phyloP scores from a whole-genome alignment of 2,888 invertebrate genomes.

The Branchipolynoe longqiensis region DNA sequence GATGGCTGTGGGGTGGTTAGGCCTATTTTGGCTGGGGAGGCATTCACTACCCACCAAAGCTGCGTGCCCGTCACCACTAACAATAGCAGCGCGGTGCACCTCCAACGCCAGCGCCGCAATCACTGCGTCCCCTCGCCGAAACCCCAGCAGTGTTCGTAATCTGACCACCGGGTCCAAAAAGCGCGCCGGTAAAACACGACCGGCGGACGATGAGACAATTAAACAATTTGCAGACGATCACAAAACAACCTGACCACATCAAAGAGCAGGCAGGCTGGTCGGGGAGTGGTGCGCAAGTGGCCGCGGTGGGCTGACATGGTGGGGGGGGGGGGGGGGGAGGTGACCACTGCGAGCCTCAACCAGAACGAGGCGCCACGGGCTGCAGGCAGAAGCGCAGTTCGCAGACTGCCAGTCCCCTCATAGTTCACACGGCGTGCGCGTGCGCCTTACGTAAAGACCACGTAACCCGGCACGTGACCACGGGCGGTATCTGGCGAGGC shows the following conservation, averaged over 20 bases:
- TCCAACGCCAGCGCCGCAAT: neutral
- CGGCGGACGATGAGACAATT: slow-evolving; percentile 35
- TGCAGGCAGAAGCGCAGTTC: too few relatives aligned
- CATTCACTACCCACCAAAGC: too few relatives aligned
- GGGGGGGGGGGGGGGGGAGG: neutral
- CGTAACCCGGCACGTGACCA: neutral
- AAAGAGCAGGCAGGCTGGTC: slow-evolving; percentile 8
- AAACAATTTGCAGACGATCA: slow-evolving; percentile 31
- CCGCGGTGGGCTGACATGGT: neutral
- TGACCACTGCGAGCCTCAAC: neutral
- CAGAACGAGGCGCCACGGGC: neutral
- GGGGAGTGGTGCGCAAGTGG: slow-evolving; percentile 30
- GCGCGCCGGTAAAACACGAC: neutral
- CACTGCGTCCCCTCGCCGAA: neutral
- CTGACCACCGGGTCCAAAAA: slow-evolving; percentile 19
- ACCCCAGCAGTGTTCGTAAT: slow-evolving; percentile 1
- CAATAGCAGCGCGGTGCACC: too few relatives aligned
- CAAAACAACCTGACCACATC: slow-evolving; percentile 39
- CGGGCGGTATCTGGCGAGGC: neutral
- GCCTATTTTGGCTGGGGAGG: too few relatives aligned
- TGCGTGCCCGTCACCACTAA: too few relatives aligned
- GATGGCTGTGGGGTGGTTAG: too few relatives aligned
- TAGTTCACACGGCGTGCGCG: slow-evolving; percentile 1
- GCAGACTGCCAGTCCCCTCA: too few relatives aligned
- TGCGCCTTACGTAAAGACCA: neutral